Evolutionary conservation across 2,888 invertebrate species (phyloP), one percentile per base, ranked within the genome.

Genomic region (Minunthozetes semirufus): DNA sequence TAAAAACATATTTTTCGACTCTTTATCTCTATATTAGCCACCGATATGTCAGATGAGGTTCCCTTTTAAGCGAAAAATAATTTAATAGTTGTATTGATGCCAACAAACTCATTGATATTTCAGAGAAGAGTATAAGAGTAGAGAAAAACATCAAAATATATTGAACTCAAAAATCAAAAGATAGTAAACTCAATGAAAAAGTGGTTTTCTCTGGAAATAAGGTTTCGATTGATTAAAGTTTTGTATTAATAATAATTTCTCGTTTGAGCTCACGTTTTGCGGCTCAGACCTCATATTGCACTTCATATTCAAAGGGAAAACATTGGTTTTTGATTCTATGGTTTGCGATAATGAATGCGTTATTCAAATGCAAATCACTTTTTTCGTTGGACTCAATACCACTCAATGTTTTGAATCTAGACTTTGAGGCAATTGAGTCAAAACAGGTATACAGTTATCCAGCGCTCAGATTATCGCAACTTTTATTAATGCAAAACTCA

Each of bases 341-440:
- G 6, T 5, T 3, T 22, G 56, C 6, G 19, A 11, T 11, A 19
- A 29, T 29, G 63, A 63, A 63, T 38, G 19, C 13, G 17, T 42
- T 42, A 63, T 63, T 66, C 17, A 38, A 38, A 66, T 66, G 29
- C 66, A 42, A 66, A 66, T 66, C 19, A 42, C n/a, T 19, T 38
- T 42, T 66, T 38, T 56, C 19, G 22, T 22, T 22, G 22, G 9
- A 56, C 25, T 22, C 50, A 50, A 25, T 56, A n/a, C n/a, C 22
- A 25, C 19, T 25, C 5, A 56, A 56, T 9, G 50, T n/a, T 19
- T 22, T 9, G 17, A 56, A 63, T 63, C 17, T 63, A 38, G 63
- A 63, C 0, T 42, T 66, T 42, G 15, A 19, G 66, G 66, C n/a
- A 66, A 66, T 66, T 66, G 66, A 66, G 66, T 38, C 63, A 29